Percentiles rank a stretch among this genome's conserved stretches.
These are phyloP conservation scores for Pygathrix nemaeus DNA, from an alignment of 2,113 vertebrate species.

Conservation along the genomic window DNA sequence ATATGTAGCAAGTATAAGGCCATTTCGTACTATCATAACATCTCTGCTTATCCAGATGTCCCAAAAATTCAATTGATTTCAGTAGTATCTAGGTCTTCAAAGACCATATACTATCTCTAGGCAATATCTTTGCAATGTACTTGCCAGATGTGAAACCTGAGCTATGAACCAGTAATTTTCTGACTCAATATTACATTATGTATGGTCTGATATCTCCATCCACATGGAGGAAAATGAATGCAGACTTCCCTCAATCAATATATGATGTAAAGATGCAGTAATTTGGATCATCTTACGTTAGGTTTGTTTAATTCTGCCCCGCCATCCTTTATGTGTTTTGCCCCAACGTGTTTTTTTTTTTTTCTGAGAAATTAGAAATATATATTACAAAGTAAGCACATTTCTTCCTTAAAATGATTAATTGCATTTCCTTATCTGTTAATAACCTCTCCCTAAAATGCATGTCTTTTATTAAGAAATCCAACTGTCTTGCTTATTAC, in stretches of 20 bases:
- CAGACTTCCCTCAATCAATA: accelerated
- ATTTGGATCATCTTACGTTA: background rate
- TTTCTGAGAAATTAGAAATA: background rate
- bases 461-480: background rate
- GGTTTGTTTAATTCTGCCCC: background rate
- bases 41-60: constrained; percentile 67
- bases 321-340: too few species aligned
- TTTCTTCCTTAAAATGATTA: background rate
- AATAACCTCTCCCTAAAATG: background rate
- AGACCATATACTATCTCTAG: constrained; percentile 57
- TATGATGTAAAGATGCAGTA: background rate
- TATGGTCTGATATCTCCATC: background rate
- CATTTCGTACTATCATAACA: constrained; percentile 20
- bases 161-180: background rate
- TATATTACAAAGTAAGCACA: background rate
- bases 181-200: background rate
- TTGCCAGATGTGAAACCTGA: constrained; percentile 57
- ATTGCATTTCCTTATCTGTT: background rate
- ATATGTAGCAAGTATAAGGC: background rate
- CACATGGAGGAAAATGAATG: background rate
- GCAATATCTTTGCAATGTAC: constrained; percentile 12
- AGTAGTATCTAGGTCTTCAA: constrained; percentile 45
- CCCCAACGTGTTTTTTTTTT: background rate
- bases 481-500: background rate
- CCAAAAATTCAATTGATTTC: constrained; percentile 64